Conservation (phyloP, 2,797 vertebrate species). For the Mus spretus region DNA sequence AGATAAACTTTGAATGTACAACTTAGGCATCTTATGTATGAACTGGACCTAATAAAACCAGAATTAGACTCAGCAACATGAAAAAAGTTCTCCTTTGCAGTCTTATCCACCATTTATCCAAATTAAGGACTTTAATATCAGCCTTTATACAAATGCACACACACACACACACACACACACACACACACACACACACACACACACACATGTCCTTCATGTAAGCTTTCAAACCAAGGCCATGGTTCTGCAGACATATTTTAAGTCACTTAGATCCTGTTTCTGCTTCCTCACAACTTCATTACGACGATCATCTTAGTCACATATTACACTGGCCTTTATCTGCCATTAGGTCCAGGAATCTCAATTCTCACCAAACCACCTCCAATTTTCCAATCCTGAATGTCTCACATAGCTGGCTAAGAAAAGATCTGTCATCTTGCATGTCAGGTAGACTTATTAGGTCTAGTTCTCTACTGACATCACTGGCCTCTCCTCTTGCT, state of each 20-base stretch:
- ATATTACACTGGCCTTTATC: neutral
- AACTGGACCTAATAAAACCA: neutral
- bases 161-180: neutral
- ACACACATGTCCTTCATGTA: neutral
- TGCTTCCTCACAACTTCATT: neutral
- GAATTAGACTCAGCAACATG: neutral
- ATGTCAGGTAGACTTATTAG: too few species aligned
- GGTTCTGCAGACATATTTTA: neutral
- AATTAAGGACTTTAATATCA: neutral
- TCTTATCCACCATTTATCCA: neutral
- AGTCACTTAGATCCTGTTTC: neutral
- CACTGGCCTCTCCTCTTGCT: neutral
- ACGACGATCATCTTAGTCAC: neutral
- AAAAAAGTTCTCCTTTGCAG: neutral
- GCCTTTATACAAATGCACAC: neutral
- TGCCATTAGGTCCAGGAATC: neutral
- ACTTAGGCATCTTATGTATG: neutral
- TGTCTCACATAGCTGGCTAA: neutral
- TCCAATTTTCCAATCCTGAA: neutral
- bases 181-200: neutral
- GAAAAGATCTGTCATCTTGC: neutral
- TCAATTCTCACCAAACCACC: neutral
- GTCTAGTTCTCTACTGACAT: fast-evolving
- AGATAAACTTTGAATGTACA: neutral
- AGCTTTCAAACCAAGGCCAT: neutral